Conservation (phyloP, 2,888 invertebrate genomes). For the Cephus nigrinus region DNA sequence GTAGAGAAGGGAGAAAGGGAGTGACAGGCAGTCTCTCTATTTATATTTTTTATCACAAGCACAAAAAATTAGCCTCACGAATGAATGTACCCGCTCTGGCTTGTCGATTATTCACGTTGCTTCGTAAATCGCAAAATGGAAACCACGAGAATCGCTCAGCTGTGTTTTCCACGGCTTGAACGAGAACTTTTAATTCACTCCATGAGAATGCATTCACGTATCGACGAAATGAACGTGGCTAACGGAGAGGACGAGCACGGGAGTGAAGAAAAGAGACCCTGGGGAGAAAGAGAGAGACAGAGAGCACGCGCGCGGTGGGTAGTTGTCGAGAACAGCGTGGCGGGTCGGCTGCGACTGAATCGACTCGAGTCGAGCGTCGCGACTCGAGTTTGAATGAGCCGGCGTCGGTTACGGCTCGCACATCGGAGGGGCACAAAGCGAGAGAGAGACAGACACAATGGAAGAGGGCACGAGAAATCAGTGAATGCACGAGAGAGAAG, state of each 20-base stretch:
- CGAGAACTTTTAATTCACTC: neutral
- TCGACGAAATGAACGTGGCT: neutral
- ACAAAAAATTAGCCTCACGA: neutral
- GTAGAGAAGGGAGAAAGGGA: neutral
- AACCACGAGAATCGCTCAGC: neutral
- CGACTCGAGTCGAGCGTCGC: slow-evolving; percentile 33
- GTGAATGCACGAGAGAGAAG: slow-evolving; percentile 16
- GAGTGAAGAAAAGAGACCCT: neutral
- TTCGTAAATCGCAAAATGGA: neutral
- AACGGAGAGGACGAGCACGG: neutral
- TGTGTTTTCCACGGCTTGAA: neutral
- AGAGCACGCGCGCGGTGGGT: slow-evolving; percentile 17
- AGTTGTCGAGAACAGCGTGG: slow-evolving; percentile 44
- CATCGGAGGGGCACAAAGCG: slow-evolving; percentile 4
- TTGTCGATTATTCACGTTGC: neutral
- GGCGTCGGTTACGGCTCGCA: neutral
- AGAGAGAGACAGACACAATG: neutral
- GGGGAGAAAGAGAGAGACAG: too few species aligned
- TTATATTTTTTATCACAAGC: neutral
- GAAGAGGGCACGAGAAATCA: neutral
- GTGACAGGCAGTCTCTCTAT: too few species aligned
- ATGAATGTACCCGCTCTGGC: neutral
- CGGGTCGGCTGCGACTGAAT: slow-evolving; percentile 63
- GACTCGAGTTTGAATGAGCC: slow-evolving; percentile 57
- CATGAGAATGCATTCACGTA: neutral